These are phyloP conservation scores for Enteromius radiatus DNA, from an alignment of 2,797 vertebrate species.

Conservation along the genomic window DNA sequence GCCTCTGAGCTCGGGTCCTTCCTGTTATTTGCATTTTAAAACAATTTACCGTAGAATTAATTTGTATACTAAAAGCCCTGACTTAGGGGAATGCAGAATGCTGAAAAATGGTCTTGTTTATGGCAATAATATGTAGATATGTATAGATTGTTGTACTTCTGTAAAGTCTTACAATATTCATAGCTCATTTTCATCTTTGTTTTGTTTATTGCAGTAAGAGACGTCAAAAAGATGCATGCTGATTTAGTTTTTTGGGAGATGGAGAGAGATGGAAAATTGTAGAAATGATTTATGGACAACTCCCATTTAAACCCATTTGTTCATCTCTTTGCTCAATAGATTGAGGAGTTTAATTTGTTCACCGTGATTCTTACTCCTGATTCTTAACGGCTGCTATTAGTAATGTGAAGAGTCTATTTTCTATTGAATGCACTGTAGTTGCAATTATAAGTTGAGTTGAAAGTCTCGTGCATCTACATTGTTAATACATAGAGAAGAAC, in stretches of 20 bases:
- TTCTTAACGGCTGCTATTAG: constrained; percentile 54
- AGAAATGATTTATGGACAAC: constrained; percentile 25
- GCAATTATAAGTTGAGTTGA: constrained; percentile 23
- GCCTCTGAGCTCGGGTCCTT: constrained; percentile 23
- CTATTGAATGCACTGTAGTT: constrained; percentile 44
- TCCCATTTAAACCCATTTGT: constrained; percentile 19
- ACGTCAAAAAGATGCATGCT: constrained; percentile 89
- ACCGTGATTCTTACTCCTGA: not conserved
- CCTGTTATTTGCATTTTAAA: constrained; percentile 21
- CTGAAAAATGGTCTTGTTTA: constrained; percentile 74
- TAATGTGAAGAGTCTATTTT: constrained; percentile 57
- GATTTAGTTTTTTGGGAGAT: constrained; percentile 74
- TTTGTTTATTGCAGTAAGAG: constrained; percentile 67
- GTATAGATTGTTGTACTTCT: constrained; percentile 80
- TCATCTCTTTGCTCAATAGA: constrained; percentile 15
- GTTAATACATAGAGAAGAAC: constrained; percentile 5
- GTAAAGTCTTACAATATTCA: constrained; percentile 76
- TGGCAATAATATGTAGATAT: constrained; percentile 90
- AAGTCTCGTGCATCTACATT: constrained; percentile 22
- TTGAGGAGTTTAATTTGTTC: not conserved
- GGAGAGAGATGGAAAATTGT: constrained; percentile 21
- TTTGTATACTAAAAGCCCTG: constrained; percentile 25
- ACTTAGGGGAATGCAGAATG: constrained; percentile 75
- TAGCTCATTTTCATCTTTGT: constrained; percentile 42
- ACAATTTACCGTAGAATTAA: constrained; percentile 23